Evolutionary conservation across 2,113 vertebrate species (phyloP).

Genomic region (Myxocyprinus asiaticus): DNA sequence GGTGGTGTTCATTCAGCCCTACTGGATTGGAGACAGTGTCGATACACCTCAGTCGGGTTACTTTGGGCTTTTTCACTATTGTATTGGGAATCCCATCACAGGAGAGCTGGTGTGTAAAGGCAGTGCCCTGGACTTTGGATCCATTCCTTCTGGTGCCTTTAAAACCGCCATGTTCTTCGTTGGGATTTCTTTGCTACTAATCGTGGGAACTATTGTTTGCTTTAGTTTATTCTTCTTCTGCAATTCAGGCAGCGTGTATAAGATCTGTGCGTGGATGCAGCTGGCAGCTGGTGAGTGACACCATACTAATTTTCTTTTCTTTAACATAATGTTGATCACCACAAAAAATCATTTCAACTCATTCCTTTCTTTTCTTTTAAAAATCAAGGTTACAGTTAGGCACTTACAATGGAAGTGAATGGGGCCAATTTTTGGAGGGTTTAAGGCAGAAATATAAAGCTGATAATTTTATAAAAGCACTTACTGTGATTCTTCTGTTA

Average conservation of each 20-base stretch:
- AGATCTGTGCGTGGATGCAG: conserved; percentile 98
- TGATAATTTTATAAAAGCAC: no score
- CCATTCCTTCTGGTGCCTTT: conserved; percentile 95
- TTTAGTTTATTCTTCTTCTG: conserved; percentile 97
- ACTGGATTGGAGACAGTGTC: conserved; percentile 98
- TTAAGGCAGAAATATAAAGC: no score
- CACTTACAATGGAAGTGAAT: no score
- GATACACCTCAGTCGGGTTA: conserved; percentile 94
- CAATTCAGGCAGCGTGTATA: conserved; percentile 94
- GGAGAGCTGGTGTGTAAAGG: conserved; percentile 96
- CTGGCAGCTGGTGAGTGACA: conserved; percentile 86
- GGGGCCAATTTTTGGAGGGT: no score
- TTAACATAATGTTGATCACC: no score
- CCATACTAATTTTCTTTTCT: no score
- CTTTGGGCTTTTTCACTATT: conserved; percentile 97
- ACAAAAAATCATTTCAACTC: no score
- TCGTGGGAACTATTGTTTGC: conserved; percentile 91
- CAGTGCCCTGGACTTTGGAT: conserved; percentile 90
- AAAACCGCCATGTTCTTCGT: conserved; percentile 99
- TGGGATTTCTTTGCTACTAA: conserved; percentile 90
- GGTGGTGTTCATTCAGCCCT: conserved; percentile 96
- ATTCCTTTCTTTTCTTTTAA: no score
- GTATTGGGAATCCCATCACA: conserved; percentile 93
- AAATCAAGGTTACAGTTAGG: no score
- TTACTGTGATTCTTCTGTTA: no score